Evolutionary conservation across 1,140 invertebrate genomes (phyloP).

Genomic region (Drosophila varians): DNA sequence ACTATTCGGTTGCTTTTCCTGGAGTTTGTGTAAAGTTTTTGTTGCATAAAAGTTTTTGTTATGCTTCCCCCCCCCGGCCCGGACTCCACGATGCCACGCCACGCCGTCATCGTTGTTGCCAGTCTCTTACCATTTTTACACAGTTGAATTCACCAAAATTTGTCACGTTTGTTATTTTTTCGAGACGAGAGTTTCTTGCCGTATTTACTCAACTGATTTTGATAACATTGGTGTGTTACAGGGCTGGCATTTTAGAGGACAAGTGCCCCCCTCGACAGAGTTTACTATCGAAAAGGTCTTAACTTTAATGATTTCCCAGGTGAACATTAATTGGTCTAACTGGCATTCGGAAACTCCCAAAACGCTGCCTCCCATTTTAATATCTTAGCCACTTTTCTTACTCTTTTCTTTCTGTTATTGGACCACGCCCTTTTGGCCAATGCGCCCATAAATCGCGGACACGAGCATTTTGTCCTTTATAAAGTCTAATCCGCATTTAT

Average conservation of each 20-base stretch:
- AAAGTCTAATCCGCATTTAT: constrained; percentile 84
- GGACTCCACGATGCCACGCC: too few species aligned
- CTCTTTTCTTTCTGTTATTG: background rate
- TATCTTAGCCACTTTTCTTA: background rate
- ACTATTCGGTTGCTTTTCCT: background rate
- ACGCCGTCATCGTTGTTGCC: constrained; percentile 21
- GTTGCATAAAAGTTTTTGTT: constrained; percentile 76
- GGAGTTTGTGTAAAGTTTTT: constrained; percentile 61
- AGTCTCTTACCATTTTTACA: constrained; percentile 56
- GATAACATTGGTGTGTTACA: constrained; percentile 83
- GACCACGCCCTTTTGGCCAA: constrained; percentile 44
- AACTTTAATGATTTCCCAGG: background rate
- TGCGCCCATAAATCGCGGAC: constrained; percentile 75
- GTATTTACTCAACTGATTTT: constrained; percentile 84
- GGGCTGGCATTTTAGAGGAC: constrained; percentile 70
- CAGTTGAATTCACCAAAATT: constrained; percentile 83
- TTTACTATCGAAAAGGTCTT: background rate
- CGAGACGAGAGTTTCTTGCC: constrained; percentile 54
- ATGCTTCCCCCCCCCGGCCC: too few species aligned
- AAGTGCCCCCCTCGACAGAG: constrained; percentile 7
- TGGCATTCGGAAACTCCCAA: too few species aligned
- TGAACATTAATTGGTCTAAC: background rate
- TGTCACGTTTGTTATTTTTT: constrained; percentile 83
- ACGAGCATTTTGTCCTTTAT: constrained; percentile 83
- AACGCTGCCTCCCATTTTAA: background rate